Evolutionary conservation across 2,888 invertebrate species (phyloP).

Genomic region (Iphiclides podalirius): DNA sequence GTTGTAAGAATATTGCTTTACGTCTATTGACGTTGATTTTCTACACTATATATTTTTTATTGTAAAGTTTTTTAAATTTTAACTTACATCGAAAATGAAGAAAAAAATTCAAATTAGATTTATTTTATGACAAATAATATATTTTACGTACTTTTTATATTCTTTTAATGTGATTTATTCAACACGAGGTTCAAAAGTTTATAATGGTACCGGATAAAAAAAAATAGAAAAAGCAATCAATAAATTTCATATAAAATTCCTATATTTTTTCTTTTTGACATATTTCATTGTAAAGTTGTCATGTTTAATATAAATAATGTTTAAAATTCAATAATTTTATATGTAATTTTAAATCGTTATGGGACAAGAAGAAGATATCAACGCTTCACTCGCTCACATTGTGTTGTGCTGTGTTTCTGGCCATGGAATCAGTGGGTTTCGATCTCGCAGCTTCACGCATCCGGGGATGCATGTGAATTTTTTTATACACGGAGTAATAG

Average conservation of each 20-base stretch:
- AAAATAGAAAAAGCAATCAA: not conserved
- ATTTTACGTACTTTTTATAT: too few species aligned
- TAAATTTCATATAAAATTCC: too few species aligned
- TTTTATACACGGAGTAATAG: conserved; percentile 60
- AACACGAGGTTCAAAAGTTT: too few species aligned
- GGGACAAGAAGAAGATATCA: conserved; percentile 52
- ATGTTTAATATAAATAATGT: conserved; percentile 24
- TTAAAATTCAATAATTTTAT: conserved; percentile 1
- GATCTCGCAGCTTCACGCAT: conserved; percentile 46
- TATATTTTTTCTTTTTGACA: conserved; percentile 13
- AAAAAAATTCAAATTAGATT: too few species aligned
- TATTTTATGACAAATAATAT: too few species aligned
- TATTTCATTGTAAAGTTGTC: not conserved
- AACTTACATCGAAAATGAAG: too few species aligned
- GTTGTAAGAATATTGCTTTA: too few species aligned
- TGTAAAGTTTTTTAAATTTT: too few species aligned
- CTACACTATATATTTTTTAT: too few species aligned
- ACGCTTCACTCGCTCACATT: conserved; percentile 56
- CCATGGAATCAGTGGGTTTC: conserved; percentile 41
- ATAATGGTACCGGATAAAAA: too few species aligned
- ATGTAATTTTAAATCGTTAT: conserved; percentile 35
- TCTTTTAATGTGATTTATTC: too few species aligned
- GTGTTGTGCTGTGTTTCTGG: conserved; percentile 56
- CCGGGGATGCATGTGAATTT: conserved; percentile 67
- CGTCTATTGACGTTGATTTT: too few species aligned